Conservation (phyloP, 1,140 invertebrate species). For the Polypedilum pembai region DNA sequence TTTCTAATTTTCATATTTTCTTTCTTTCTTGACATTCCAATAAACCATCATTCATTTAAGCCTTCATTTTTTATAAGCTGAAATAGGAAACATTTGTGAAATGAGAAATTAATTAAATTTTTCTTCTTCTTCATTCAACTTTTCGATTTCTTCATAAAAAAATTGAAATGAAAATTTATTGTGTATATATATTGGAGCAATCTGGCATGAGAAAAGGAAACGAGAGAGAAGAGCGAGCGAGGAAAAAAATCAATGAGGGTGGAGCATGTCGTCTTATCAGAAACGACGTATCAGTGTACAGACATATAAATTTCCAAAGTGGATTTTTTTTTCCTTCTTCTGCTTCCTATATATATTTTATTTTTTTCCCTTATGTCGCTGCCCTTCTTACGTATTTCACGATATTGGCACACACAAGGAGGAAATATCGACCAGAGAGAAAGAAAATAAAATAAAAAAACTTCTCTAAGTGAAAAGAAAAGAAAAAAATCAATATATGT, state of each 20-base stretch:
- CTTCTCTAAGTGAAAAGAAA: background rate
- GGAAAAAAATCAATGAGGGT: slow-evolving; percentile 26
- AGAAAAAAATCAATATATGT: background rate
- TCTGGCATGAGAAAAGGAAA: slow-evolving; percentile 4
- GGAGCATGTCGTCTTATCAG: slow-evolving; percentile 28
- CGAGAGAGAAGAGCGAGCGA: background rate
- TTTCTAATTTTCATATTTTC: background rate
- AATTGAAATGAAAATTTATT: background rate
- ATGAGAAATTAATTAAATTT: slow-evolving; percentile 14
- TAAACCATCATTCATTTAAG: too few species aligned
- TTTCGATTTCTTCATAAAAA: slow-evolving; percentile 1
- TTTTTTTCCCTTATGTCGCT: slow-evolving; percentile 6
- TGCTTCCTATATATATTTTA: background rate
- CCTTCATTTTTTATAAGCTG: too few species aligned
- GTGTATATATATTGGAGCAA: slow-evolving; percentile 21
- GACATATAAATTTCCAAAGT: slow-evolving; percentile 27
- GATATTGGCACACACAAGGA: background rate
- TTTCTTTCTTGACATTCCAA: background rate
- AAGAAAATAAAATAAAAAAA: too few species aligned
- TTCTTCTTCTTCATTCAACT: too few species aligned
- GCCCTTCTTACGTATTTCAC: background rate
- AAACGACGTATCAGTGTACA: slow-evolving; percentile 27
- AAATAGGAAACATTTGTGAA: background rate
- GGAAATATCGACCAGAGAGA: too few species aligned
- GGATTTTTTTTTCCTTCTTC: slow-evolving; percentile 7